These are phyloP conservation scores for Limenitis camilla DNA, from an alignment of 2,888 invertebrate genomes.

Conservation along the genomic window DNA sequence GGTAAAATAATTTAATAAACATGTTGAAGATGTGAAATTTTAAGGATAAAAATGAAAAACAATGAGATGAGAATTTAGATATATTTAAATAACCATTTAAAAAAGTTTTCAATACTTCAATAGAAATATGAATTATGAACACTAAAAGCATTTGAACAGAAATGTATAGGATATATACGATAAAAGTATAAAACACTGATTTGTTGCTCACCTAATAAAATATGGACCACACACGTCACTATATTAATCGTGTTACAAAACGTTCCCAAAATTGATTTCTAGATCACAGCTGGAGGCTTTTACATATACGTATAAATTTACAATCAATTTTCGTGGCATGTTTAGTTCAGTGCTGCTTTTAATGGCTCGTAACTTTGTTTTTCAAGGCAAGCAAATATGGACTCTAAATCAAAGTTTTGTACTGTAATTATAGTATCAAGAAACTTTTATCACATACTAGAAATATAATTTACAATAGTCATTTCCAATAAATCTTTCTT, in stretches of 20 bases:
- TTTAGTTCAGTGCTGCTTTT: not conserved
- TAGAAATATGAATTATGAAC: too few species aligned
- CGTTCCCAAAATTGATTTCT: slow-evolving; percentile 11
- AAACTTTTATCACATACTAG: too few species aligned
- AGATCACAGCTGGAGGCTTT: slow-evolving; percentile 15
- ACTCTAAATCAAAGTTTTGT: not conserved
- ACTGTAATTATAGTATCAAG: too few species aligned
- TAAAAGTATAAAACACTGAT: not conserved
- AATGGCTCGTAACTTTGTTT: not conserved
- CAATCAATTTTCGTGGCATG: slow-evolving; percentile 8
- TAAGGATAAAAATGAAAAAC: too few species aligned
- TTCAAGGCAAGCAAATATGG: not conserved
- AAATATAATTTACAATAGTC: too few species aligned
- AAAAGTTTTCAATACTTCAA: too few species aligned
- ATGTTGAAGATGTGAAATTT: too few species aligned
- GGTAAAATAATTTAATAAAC: too few species aligned
- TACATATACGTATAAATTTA: slow-evolving; percentile 7
- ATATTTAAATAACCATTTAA: too few species aligned
- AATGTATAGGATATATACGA: not conserved
- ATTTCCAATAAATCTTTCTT: too few species aligned
- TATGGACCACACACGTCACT: slow-evolving; percentile 14
- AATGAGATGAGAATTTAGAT: too few species aligned
- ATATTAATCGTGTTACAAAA: slow-evolving; percentile 17
- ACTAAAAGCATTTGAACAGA: too few species aligned
- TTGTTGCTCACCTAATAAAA: slow-evolving; percentile 8